phyloP scores from a whole-genome alignment of 2,113 vertebrate species.

The Kryptolebias marmoratus region DNA sequence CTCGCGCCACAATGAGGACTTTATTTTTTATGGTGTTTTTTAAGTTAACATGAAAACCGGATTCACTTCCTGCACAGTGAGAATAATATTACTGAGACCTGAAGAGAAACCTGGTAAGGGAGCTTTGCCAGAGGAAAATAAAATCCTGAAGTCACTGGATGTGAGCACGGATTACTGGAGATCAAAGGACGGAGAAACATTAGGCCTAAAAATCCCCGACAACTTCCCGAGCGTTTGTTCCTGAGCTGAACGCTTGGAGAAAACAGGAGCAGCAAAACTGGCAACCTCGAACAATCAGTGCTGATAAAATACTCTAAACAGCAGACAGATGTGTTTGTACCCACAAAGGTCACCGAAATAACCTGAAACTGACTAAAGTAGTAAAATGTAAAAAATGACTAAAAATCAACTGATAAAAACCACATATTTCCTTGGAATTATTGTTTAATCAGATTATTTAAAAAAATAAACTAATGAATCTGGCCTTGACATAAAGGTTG shows the following conservation, averaged over 20 bases:
- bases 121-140: conserved; percentile 14
- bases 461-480: too few species aligned
- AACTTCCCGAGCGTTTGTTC: background rate
- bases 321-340: background rate
- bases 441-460: too few species aligned
- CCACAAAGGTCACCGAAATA: too few species aligned
- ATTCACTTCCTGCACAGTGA: conserved; percentile 7
- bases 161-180: conserved; percentile 9
- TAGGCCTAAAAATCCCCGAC: conserved; percentile 3
- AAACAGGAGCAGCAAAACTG: background rate
- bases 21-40: background rate
- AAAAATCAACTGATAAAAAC: background rate
- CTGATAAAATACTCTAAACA: conserved; percentile 4
- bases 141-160: background rate
- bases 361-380: too few species aligned
- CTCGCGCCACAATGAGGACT: background rate
- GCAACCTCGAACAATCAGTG: background rate
- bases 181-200: background rate
- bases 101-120: background rate
- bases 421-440: too few species aligned
- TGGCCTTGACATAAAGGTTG: too few species aligned
- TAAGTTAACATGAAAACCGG: background rate
- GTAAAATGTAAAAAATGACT: background rate
- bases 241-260: background rate
- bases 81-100: background rate